Evolutionary conservation across 92 coral and sea anemone species (phyloP), one percentile per base, ranked within the genome.

Genomic region (Parazoanthus darwini): DNA sequence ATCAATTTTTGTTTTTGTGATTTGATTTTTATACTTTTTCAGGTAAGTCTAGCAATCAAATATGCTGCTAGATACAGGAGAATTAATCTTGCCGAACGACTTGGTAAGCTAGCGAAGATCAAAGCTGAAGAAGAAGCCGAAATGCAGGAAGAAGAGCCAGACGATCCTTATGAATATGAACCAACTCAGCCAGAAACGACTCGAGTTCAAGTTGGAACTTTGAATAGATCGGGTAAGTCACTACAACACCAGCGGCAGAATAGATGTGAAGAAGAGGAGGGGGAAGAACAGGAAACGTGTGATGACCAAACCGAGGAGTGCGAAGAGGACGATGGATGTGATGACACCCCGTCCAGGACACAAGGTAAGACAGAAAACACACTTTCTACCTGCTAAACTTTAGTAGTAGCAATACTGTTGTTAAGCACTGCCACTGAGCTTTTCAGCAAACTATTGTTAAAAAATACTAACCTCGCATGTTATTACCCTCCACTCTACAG

Each of bases 21-120:
- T 58, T 35, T 13, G 38, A 80, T 48, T 51, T 20, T 26, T 13
- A 14, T 39, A 37, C 25, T 7, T 51, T 15, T 36, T n/a, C 82
- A 97, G 99, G 99, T 97, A 7, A 97, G 99, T 77, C 92, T 97
- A 65, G 99, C 99, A 6, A 97, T 97, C 81, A 94, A 93, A 71
- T 97, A 97, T 80, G 99, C 99, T 25, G 94, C 98, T 33, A 93
- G 95, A 77, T 94, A 88, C 86, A 89, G 99, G 11, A 90, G 92
- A 80, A 97, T 97, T 95, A 93, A 95, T 87, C 92, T 97, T 36
- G 99, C 99, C 23, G 93, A 95, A 48, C 94, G 97, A 26, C 96
- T 97, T 3, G 93, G 91, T 54, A 94, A 94, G 74, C 86, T 97
- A 23, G 99, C 99, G 4, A 93, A 92, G 78, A 74, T 83, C 20